phyloP scores from a whole-genome alignment of 2,888 invertebrate species.

The Chrysotoxum bicinctum region DNA sequence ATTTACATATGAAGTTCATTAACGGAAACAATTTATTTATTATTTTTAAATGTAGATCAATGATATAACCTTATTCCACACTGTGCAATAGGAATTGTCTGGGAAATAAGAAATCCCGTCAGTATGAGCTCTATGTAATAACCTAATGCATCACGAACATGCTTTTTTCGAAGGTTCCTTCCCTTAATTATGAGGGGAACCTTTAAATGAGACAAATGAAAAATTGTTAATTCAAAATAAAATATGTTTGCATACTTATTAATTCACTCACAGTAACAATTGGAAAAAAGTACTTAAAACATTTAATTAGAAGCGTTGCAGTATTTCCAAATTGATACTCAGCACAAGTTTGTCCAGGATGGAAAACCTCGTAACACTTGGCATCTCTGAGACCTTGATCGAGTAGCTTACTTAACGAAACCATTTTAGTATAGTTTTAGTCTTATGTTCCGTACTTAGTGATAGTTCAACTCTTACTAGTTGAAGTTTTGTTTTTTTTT shows the following conservation, averaged over 20 bases:
- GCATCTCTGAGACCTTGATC: slow-evolving; percentile 67
- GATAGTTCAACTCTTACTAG: slow-evolving; percentile 18
- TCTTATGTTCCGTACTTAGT: not conserved
- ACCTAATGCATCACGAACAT: slow-evolving; percentile 70
- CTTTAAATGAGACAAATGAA: slow-evolving; percentile 45
- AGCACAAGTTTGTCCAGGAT: slow-evolving; percentile 74
- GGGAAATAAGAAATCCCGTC: slow-evolving; percentile 70
- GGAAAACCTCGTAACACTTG: slow-evolving; percentile 75
- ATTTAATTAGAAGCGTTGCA: slow-evolving; percentile 66
- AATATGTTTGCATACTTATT: not conserved
- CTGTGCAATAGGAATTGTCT: slow-evolving; percentile 59
- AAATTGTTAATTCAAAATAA: not conserved
- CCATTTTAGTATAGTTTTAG: slow-evolving; percentile 72
- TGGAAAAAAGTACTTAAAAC: slow-evolving; percentile 76
- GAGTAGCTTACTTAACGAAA: slow-evolving; percentile 75
- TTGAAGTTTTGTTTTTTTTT: not conserved
- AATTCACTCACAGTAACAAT: slow-evolving; percentile 74
- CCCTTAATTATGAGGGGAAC: slow-evolving; percentile 74
- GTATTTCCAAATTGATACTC: slow-evolving; percentile 65
- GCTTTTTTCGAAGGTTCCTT: slow-evolving; percentile 47
- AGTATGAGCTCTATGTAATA: slow-evolving; percentile 74
- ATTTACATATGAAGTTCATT: too few species aligned
- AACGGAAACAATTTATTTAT: not conserved
- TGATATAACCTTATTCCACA: slow-evolving; percentile 75
- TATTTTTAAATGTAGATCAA: not conserved